These are phyloP conservation scores for Ranitomeya variabilis DNA, from an alignment of 2,113 vertebrate genomes.

Conservation along the genomic window DNA sequence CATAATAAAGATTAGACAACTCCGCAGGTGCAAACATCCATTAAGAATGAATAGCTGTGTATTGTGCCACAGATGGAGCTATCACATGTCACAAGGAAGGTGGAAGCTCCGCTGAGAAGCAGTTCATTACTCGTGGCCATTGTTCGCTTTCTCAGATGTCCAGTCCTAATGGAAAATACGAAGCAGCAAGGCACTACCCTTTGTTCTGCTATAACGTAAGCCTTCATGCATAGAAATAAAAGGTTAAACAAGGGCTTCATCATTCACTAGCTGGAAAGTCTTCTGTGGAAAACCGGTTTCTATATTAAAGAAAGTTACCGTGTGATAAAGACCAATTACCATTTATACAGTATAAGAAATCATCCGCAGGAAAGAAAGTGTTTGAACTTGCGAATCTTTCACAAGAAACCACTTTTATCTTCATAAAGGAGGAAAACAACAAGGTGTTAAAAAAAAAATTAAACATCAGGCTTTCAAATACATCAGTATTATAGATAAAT, in stretches of 20 bases:
- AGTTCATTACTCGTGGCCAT: background rate
- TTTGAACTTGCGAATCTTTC: too few species aligned
- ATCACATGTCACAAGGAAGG: slow-evolving; percentile 11
- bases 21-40: background rate
- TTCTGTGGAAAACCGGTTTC: background rate
- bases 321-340: background rate
- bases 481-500: too few species aligned
- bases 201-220: slow-evolving; percentile 5
- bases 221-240: background rate
- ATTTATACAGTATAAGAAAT: background rate
- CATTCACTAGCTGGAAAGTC: background rate
- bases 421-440: too few species aligned
- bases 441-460: too few species aligned
- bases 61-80: background rate
- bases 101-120: background rate
- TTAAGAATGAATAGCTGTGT: background rate
- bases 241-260: background rate
- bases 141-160: background rate
- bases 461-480: too few species aligned
- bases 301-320: background rate
- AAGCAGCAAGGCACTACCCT: background rate
- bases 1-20: background rate
- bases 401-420: too few species aligned
- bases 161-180: background rate
- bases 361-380: too few species aligned